Conservation (phyloP, 2,113 vertebrate species). For the Stegostoma tigrinum region DNA sequence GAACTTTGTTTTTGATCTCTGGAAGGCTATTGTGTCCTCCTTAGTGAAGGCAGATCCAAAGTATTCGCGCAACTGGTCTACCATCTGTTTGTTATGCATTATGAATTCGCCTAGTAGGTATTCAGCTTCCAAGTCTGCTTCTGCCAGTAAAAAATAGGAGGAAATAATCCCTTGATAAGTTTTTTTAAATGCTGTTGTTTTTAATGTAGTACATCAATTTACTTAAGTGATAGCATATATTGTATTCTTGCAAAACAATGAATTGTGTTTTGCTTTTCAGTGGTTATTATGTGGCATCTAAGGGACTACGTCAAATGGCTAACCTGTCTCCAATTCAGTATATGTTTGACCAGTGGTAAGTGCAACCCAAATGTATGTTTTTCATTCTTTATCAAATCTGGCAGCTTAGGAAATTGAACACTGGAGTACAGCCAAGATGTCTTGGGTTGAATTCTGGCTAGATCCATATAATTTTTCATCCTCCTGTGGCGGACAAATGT, state of each 20-base stretch:
- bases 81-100: no score
- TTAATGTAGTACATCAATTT: background rate
- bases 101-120: background rate
- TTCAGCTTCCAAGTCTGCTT: background rate
- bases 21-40: no score
- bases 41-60: no score
- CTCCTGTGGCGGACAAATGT: background rate
- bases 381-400: background rate
- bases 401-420: no score
- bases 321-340: background rate
- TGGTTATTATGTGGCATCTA: background rate
- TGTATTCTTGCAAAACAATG: background rate
- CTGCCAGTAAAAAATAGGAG: background rate
- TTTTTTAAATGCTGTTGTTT: background rate
- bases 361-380: background rate
- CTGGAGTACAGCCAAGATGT: no score
- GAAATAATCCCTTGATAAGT: background rate
- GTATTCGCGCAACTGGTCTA: no score
- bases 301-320: background rate
- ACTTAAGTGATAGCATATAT: background rate
- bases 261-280: constrained; percentile 15
- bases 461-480: background rate
- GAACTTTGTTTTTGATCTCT: no score
- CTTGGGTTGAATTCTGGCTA: no score
- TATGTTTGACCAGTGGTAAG: background rate